Evolutionary conservation across 2,113 vertebrate genomes (phyloP).

Genomic region (Charina bottae): DNA sequence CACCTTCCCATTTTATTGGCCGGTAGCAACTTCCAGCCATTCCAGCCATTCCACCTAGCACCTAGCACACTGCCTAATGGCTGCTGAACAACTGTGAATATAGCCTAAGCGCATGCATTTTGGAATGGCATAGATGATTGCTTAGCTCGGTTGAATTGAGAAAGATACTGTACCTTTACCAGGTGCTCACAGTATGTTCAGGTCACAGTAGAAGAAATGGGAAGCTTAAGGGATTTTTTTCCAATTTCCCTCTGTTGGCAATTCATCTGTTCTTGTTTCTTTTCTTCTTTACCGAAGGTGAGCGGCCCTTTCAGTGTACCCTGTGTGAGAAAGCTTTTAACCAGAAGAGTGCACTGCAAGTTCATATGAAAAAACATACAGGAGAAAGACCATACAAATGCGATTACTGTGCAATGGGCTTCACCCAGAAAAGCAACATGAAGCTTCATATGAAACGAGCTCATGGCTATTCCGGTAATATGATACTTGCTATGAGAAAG

Average conservation of each 20-base stretch:
- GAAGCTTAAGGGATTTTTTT: neutral
- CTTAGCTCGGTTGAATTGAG: neutral
- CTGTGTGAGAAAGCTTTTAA: constrained; percentile 97
- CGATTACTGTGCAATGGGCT: constrained; percentile 90
- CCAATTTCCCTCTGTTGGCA: neutral
- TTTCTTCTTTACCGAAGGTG: constrained; percentile 75
- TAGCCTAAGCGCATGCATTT: neutral
- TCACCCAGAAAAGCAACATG: constrained; percentile 99
- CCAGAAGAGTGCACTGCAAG: constrained; percentile 97
- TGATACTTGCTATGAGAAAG: constrained; percentile 12
- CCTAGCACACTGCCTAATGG: neutral
- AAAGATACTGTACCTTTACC: neutral
- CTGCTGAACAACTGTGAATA: neutral
- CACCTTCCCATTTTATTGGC: neutral
- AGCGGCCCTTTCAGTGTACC: constrained; percentile 90
- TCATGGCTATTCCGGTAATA: constrained; percentile 82
- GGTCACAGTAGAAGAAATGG: neutral
- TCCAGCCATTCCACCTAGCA: too few relatives aligned
- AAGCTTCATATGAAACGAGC: constrained; percentile 96
- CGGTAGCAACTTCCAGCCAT: neutral
- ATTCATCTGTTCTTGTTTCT: neutral
- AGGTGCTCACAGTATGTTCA: neutral
- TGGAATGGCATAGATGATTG: neutral
- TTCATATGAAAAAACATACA: constrained; percentile 97
- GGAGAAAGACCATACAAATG: constrained; percentile 96